phyloP scores from a whole-genome alignment of 1,140 invertebrate species.

The Sesamia nonagrioides region DNA sequence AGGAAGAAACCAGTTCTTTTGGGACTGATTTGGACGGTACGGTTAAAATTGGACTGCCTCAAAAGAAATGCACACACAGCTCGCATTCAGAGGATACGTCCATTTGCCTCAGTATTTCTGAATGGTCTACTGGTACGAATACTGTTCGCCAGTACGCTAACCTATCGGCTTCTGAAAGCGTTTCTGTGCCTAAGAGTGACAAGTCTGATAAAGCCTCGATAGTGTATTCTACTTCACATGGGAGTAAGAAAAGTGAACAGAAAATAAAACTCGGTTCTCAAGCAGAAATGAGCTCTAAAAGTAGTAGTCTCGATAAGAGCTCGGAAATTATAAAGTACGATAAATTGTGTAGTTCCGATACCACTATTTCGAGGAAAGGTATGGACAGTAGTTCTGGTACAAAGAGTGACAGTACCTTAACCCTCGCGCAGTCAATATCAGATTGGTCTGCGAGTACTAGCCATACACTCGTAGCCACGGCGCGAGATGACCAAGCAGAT shows the following conservation, averaged over 20 bases:
- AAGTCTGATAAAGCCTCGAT: constrained; percentile 88
- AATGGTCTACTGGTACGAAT: constrained; percentile 94
- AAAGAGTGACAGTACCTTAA: constrained; percentile 89
- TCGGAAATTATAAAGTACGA: constrained; percentile 87
- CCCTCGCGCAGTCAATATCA: constrained; percentile 89
- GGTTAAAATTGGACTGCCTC: constrained; percentile 92
- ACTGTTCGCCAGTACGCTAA: constrained; percentile 93
- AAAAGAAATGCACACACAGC: constrained; percentile 92
- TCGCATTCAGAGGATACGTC: constrained; percentile 95
- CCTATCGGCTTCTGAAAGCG: constrained; percentile 90
- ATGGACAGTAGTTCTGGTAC: constrained; percentile 88
- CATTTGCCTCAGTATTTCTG: constrained; percentile 93
- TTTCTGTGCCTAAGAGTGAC: constrained; percentile 90
- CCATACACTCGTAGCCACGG: constrained; percentile 88
- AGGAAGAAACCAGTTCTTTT: constrained; percentile 90
- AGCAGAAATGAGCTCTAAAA: constrained; percentile 82
- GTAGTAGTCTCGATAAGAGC: constrained; percentile 85
- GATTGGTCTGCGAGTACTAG: constrained; percentile 90
- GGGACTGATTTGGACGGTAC: constrained; percentile 93
- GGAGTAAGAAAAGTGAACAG: constrained; percentile 80
- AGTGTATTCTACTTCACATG: constrained; percentile 81
- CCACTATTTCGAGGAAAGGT: constrained; percentile 83
- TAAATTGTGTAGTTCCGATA: constrained; percentile 89
- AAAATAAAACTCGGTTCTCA: constrained; percentile 79
- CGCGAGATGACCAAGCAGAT: constrained; percentile 80